Conservation (phyloP, 2,113 vertebrate species). For the Condylura cristata region DNA sequence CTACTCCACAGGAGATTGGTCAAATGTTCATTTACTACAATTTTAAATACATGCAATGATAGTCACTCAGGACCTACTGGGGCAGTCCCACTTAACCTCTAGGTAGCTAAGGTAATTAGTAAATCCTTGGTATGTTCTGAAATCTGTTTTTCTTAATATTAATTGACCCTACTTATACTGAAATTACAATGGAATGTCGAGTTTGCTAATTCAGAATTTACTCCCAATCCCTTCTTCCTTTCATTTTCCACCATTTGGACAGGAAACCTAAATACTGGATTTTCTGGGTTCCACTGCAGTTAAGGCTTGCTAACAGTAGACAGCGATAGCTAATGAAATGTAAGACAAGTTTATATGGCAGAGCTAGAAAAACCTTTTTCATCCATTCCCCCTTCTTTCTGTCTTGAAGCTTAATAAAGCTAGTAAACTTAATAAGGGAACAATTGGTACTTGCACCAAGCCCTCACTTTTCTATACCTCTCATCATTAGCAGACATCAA, state of each 20-base stretch:
- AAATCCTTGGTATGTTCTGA: not conserved
- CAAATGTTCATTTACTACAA: not conserved
- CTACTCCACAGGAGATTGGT: not conserved
- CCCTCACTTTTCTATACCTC: not conserved
- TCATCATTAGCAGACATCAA: not conserved
- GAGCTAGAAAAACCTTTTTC: not conserved
- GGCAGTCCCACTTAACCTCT: not conserved
- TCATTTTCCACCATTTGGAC: not conserved
- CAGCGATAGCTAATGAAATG: not conserved
- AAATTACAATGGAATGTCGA: not conserved
- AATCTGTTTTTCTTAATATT: not conserved
- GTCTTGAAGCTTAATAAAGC: conserved; percentile 14
- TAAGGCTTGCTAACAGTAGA: not conserved
- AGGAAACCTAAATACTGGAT: not conserved
- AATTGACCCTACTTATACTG: not conserved
- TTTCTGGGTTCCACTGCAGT: not conserved
- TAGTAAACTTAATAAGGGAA: not conserved
- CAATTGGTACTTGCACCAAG: not conserved
- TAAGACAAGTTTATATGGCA: not conserved
- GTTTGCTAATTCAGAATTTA: not conserved
- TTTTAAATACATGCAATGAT: not conserved
- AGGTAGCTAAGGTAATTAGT: not conserved
- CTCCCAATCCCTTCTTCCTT: not conserved
- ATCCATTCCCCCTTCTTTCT: not conserved
- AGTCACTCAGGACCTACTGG: not conserved